Conservation (phyloP, 2,888 invertebrate species). For the Agelastica alni region DNA sequence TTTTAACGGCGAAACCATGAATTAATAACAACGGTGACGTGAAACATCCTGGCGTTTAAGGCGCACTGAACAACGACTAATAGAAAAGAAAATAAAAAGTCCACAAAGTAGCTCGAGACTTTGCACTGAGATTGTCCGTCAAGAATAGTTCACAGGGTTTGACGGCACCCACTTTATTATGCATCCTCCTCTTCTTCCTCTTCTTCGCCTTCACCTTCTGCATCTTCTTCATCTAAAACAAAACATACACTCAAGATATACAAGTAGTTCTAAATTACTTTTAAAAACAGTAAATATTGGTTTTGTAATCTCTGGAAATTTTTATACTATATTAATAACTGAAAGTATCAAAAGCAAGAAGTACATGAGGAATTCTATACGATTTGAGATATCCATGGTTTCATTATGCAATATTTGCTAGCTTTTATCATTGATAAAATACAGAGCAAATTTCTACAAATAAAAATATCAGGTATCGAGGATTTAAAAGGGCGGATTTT, state of each 20-base stretch:
- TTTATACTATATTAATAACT: no score
- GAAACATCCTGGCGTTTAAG: constrained; percentile 29
- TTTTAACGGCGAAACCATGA: constrained; percentile 27
- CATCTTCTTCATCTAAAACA: constrained; percentile 56
- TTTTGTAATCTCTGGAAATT: no score
- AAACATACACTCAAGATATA: constrained; percentile 25
- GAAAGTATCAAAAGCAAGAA: no score
- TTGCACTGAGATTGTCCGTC: constrained; percentile 50
- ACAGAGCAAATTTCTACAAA: no score
- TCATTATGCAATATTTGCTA: no score
- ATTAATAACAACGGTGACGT: constrained; percentile 23
- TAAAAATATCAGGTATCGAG: no score
- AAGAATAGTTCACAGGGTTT: constrained; percentile 46
- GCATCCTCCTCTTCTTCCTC: constrained; percentile 58
- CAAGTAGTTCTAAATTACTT: no score
- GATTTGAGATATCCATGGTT: no score
- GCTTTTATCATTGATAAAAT: no score
- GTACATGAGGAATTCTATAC: no score
- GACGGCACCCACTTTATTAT: constrained; percentile 52
- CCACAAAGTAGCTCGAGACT: constrained; percentile 54
- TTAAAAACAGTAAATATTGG: no score
- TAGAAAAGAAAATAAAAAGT: constrained; percentile 20
- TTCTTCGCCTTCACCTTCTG: constrained; percentile 55
- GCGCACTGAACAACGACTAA: constrained; percentile 37
- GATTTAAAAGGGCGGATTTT: no score